Evolutionary conservation across 2,888 invertebrate genomes (phyloP), one percentile per base, ranked within the genome.

Genomic region (Cerceris ruficornis): DNA sequence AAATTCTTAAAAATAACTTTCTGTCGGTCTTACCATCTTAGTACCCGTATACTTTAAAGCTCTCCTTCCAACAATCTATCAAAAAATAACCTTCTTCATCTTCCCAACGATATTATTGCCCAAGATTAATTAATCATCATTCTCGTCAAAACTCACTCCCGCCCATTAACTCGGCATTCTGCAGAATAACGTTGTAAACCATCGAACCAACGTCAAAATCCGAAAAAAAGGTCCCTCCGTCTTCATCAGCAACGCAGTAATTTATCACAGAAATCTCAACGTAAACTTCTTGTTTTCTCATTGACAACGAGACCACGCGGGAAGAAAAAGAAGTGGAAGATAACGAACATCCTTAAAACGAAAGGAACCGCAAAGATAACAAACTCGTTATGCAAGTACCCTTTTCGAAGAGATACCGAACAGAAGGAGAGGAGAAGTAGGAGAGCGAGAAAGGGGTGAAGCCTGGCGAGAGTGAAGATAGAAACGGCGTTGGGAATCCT

Each of bases 321-420:
- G 14, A 17, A 58, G 17, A 49, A 42, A 13, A 7, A 11, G 2
- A n/a, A 52, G 58, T 52, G n/a, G 55, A 55, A 69, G 15, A 67
- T 7, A 66, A 55, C 17, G 28, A 50, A 54, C 49, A 11, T 39
- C 17, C 50, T 28, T 7, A 60, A 54, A 54, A 61, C 6, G 46
- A 41, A 54, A 52, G 43, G 46, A 13, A 61, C 17, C 50, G 58
- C 64, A 59, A 65, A 78, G 82, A 81, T 83, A 74, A 82, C 66
- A 54, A 64, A 69, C 54, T 72, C 71, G 68, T 84, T 81, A 81
- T 72, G 54, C 69, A 73, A 81, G 62, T 78, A 75, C 59, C 57
- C 55, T 64, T 69, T 75, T 76, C 50, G 68, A 15, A 55, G 64
- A 71, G 75, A 81, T 83, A 72, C 70, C 61, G 66, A 75, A 73